Evolutionary conservation across 64 coral and sea anemone genomes (phyloP), one percentile per base, ranked within the genome.

Genomic region (Catalaphyllia jardinei): DNA sequence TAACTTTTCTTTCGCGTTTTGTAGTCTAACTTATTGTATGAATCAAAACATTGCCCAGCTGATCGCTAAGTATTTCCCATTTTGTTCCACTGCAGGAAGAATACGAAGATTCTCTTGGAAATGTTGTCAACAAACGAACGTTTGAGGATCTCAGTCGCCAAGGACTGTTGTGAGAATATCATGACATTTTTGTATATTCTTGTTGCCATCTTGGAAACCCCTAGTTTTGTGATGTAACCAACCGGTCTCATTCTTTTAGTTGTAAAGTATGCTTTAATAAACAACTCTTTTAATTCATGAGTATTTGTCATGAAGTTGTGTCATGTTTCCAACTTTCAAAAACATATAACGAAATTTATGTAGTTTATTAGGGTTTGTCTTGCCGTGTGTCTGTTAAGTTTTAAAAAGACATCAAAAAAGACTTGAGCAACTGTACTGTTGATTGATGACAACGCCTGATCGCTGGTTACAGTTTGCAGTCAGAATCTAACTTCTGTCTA

Each of bases 141-240:
- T 99, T 93, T 57, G 97, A 99, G 71, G 97, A 99, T 93, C 92
- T 99, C 8, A 99, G 97, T 79, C 91, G 94, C 31, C 97, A 99
- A 72, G 97, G 97, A 55, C 73, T 99, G 35, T 75, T 99, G 10
- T 99, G 31, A 91, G 39, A 63, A 83, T 83, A 51, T 24, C 22
- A 25, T 51, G 28, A 52, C 28, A 3, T 55, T 29, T 12, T 20
- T 57, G 13, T 29, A 29, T 4, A 52, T 50, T 85, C 62, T 69
- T 71, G 13, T 59, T 20, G 30, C 81, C 31, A 0, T 83, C 30
- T 39, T 38, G 24, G 20, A 42, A n/a, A 11, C 31, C 33, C 5
- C 28, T 46, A 16, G 6, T 52, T 71, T 46, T 71, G 2, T 20
- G 71, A 85, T 52, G 62, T 85, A 85, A 85, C 62, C 3, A 38